Percentiles rank a stretch among this genome's conserved stretches.
These are phyloP conservation scores for Scleropages formosus DNA, from an alignment of 2,797 vertebrate species.

Conservation along the genomic window DNA sequence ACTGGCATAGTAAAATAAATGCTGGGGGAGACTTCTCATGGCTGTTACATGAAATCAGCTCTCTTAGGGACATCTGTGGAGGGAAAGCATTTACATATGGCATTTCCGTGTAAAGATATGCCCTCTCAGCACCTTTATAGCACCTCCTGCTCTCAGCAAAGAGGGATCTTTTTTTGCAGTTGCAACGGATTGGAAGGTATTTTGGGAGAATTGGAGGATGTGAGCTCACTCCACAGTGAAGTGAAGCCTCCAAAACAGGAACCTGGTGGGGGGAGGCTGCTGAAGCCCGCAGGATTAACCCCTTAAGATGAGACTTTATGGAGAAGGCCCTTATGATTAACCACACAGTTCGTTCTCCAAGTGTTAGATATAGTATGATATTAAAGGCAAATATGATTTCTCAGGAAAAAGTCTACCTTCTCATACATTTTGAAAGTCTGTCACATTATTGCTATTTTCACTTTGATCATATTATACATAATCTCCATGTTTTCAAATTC, in stretches of 20 bases:
- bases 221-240: constrained; percentile 59
- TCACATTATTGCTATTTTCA: too few species aligned
- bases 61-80: not conserved
- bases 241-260: constrained; percentile 70
- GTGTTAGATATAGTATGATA: too few species aligned
- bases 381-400: too few species aligned
- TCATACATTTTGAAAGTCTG: too few species aligned
- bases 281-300: constrained; percentile 48
- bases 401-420: too few species aligned
- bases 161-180: constrained; percentile 44
- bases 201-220: constrained; percentile 74
- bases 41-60: too few species aligned
- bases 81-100: not conserved
- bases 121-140: not conserved
- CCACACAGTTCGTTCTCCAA: too few species aligned
- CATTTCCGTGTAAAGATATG: constrained; percentile 10
- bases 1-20: too few species aligned
- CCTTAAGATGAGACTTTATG: constrained; percentile 32
- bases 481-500: too few species aligned
- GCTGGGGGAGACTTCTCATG: too few species aligned
- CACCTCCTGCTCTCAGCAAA: constrained; percentile 11
- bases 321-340: too few species aligned
- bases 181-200: constrained; percentile 56
- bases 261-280: constrained; percentile 52
- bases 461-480: too few species aligned